phyloP scores from a whole-genome alignment of 2,113 vertebrate species.

The Deroptyus accipitrinus region DNA sequence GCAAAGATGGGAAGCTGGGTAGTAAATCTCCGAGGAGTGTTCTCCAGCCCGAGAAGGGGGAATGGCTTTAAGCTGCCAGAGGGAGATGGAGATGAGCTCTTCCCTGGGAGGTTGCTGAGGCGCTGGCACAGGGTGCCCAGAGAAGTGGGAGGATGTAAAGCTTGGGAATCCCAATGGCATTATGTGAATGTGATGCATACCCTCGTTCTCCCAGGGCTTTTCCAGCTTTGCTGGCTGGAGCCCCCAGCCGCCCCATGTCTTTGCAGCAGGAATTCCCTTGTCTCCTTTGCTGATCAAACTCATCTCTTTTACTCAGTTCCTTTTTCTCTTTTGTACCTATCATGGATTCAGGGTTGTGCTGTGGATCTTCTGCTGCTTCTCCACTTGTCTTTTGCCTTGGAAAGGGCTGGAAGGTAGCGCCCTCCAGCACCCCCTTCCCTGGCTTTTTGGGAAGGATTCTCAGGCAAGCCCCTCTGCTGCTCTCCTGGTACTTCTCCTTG shows the following conservation, averaged over 20 bases:
- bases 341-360: not conserved
- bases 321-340: not conserved
- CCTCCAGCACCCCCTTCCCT: not conserved
- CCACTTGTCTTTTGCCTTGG: not conserved
- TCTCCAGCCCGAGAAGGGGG: not conserved
- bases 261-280: not conserved
- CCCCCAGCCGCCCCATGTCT: not conserved
- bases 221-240: not conserved
- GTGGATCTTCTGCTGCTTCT: not conserved
- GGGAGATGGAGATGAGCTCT: not conserved
- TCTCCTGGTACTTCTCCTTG: not conserved
- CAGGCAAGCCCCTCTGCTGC: not conserved
- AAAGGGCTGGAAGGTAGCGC: not conserved
- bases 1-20: not conserved
- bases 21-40: not conserved
- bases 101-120: not conserved
- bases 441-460: not conserved
- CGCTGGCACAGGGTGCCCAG: not conserved
- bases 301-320: not conserved
- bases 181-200: not conserved
- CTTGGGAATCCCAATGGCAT: not conserved
- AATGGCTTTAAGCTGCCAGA: not conserved
- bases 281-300: not conserved
- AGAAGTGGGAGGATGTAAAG: not conserved
- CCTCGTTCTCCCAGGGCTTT: not conserved